Conservation (phyloP, 1,140 invertebrate species). For the Drosophila trapezifrons region DNA sequence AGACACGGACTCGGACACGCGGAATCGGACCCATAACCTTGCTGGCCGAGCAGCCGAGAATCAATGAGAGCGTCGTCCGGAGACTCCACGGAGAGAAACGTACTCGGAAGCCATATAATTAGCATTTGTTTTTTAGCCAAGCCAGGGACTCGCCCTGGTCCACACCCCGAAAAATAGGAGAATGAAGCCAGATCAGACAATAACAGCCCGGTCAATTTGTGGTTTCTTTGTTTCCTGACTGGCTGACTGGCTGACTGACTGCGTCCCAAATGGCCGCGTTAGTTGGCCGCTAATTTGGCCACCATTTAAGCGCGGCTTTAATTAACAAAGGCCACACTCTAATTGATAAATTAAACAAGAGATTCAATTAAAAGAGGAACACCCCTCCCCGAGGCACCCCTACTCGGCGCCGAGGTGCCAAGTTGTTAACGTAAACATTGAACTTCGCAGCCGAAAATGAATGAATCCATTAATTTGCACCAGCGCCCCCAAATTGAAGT, state of each 20-base stretch:
- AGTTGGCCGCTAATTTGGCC: constrained; percentile 69
- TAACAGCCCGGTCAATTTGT: constrained; percentile 62
- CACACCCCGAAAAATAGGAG: constrained; percentile 70
- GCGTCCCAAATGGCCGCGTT: constrained; percentile 53
- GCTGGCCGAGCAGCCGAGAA: constrained; percentile 54
- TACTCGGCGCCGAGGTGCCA: constrained; percentile 50
- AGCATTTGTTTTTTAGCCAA: constrained; percentile 68
- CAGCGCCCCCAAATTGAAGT: constrained; percentile 79
- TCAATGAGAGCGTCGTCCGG: constrained; percentile 53
- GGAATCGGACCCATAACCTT: constrained; percentile 48
- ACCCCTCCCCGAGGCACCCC: constrained; percentile 21
- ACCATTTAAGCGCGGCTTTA: constrained; percentile 47
- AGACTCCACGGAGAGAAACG: constrained; percentile 17
- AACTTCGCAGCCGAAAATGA: constrained; percentile 65
- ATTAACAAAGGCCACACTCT: constrained; percentile 72
- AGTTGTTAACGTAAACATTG: constrained; percentile 82
- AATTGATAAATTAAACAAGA: constrained; percentile 77
- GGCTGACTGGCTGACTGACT: too few species aligned
- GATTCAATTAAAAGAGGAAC: constrained; percentile 65
- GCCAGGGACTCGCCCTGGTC: constrained; percentile 70
- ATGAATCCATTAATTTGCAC: constrained; percentile 82
- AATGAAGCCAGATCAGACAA: constrained; percentile 34
- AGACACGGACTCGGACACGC: constrained; percentile 26
- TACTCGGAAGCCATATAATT: constrained; percentile 73
- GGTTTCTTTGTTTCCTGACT: constrained; percentile 68